Evolutionary conservation across 92 coral and sea anemone genomes (phyloP).

Genomic region (Virgularia gustaviana): DNA sequence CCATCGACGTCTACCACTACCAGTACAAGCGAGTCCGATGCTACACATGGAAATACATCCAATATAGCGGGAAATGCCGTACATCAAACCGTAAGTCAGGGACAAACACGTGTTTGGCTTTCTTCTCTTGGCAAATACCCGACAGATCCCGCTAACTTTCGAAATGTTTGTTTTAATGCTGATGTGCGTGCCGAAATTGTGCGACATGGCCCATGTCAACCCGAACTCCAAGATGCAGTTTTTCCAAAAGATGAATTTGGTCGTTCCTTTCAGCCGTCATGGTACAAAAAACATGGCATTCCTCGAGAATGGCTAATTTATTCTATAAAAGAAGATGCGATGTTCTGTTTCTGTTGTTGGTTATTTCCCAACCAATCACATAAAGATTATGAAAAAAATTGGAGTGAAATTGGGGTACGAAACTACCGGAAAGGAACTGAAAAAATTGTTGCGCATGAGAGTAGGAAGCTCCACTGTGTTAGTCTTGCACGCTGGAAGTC

Average conservation of each 20-base stretch:
- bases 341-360: constrained; percentile 17
- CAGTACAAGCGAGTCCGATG: too few relatives aligned
- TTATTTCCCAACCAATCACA: constrained; percentile 5
- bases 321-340: constrained; percentile 13
- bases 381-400: neutral
- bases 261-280: neutral
- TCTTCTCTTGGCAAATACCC: neutral
- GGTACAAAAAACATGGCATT: constrained; percentile 5
- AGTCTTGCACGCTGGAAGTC: constrained; percentile 23
- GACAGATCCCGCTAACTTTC: neutral
- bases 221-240: neutral
- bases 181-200: constrained; percentile 1
- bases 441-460: neutral
- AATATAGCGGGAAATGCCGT: too few relatives aligned
- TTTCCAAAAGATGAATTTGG: neutral
- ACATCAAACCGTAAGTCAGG: too few relatives aligned
- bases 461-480: constrained; percentile 14
- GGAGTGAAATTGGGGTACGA: constrained; percentile 9
- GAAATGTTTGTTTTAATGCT: neutral
- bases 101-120: neutral
- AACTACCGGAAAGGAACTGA: constrained; percentile 23
- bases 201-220: constrained; percentile 14
- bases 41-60: too few relatives aligned
- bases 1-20: too few relatives aligned
- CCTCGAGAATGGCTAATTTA: constrained; percentile 25